Percentiles rank a stretch among this genome's conserved stretches.
Evolutionary conservation across 2,113 vertebrate species (phyloP).

Genomic region (Reinhardtius hippoglossoides): DNA sequence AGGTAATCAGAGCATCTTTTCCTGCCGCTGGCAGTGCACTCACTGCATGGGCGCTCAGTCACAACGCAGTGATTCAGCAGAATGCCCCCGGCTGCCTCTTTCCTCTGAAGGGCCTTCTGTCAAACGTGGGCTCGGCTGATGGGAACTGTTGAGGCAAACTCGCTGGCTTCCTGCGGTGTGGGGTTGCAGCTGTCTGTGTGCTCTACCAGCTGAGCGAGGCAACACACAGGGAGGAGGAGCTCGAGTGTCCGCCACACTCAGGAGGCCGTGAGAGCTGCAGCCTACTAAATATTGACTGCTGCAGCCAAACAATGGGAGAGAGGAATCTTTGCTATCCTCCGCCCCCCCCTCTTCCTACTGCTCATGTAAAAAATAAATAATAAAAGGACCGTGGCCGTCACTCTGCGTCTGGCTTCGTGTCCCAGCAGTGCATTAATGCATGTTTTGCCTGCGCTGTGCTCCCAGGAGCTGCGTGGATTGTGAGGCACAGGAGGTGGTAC

Average conservation of each 20-base stretch:
- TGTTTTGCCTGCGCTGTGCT: constrained; percentile 43
- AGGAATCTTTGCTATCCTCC: constrained; percentile 47
- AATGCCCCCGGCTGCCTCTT: constrained; percentile 69
- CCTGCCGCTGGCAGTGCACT: constrained; percentile 54
- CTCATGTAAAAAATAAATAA: constrained; percentile 27
- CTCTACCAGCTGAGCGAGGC: constrained; percentile 73
- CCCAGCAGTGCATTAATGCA: constrained; percentile 48
- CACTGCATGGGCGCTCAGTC: constrained; percentile 65
- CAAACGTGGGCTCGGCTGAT: constrained; percentile 47
- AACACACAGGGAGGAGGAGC: constrained; percentile 68
- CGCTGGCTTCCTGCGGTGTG: constrained; percentile 77
- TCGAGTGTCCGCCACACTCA: constrained; percentile 58
- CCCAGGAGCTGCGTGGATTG: constrained; percentile 43
- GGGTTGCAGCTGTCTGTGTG: constrained; percentile 77
- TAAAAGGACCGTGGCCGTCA: constrained; percentile 24
- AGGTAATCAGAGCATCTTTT: constrained; percentile 70
- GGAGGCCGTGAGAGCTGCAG: constrained; percentile 48
- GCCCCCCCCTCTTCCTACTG: neutral
- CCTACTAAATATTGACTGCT: constrained; percentile 58
- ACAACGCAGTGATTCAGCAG: constrained; percentile 83
- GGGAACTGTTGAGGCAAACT: constrained; percentile 68
- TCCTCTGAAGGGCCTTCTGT: constrained; percentile 71
- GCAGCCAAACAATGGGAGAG: constrained; percentile 58
- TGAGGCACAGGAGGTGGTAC: constrained; percentile 54
- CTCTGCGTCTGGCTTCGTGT: constrained; percentile 21